Base-by-base conservation (phyloP, 2,797 vertebrate species). In the Setipinna tenuifilis region DNA sequence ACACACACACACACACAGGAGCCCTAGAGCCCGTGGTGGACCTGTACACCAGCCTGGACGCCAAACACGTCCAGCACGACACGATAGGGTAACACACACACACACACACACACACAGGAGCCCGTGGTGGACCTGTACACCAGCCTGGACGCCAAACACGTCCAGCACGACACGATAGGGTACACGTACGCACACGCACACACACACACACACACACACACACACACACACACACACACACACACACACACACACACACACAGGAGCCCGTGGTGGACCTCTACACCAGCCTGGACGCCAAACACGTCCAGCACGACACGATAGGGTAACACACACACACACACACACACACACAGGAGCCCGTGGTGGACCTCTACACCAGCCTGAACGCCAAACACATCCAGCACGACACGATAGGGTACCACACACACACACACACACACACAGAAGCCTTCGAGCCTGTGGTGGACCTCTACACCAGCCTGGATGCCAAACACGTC, bases 131-230 rank as follows among this genome's bases (percentile, higher is more conserved):
- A 99, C 90, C 97, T 99, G 0, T 99, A 99, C 90, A 95, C 97
- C 92, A 98, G 98, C 93, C 96, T 99, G 5, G 98, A 99, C 11
- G 98, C 98, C 84, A 99, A 99, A 88, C 98, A 99, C 48, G 96
- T 99, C 54, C 98, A 99, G 92, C 98, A 99, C 17, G 98, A 99
- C 94, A 99, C 98, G 91, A 99, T 99, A 89, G 98, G 98, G 98
- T 99, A 54, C 35, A 14, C 35, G 7, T 0, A 0, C 0, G 21
- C 48, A 41, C 68, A 0, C 0, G 1, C 1, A 0, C 5, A 44
- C 75, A 35, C 68, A 48, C 46, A 85, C 44, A n/a, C 59, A 46
- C 50, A 46, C 31, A 16, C 46, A 41, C 35, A 68, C 19, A 5
- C 48, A n/a, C 50, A n/a, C 0, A 0, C 0, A 23, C 41, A 46